A percentile compares a stretch with the other conserved stretches of the same genome.
Evolutionary conservation across 2,888 invertebrate genomes (phyloP).

Genomic region (Pandemis heparana): DNA sequence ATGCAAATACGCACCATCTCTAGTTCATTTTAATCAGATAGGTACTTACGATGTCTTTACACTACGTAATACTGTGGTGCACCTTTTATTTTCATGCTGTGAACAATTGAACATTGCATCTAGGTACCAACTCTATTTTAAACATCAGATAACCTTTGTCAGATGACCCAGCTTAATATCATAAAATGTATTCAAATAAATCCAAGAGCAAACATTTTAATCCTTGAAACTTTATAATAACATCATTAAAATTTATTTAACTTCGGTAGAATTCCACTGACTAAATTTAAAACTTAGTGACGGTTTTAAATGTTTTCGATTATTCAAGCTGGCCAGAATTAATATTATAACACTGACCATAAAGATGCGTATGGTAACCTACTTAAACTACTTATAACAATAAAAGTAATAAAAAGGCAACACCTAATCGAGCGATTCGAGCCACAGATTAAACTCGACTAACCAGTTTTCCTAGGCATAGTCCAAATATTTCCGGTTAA

Average conservation of each 20-base stretch:
- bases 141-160: background rate
- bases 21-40: too few species aligned
- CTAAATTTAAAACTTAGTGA: background rate
- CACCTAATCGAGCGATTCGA: background rate
- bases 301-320: background rate
- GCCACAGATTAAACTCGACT: background rate
- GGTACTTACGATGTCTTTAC: too few species aligned
- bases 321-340: background rate
- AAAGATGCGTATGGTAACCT: slow-evolving; percentile 6
- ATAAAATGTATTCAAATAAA: background rate
- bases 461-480: slow-evolving; percentile 15
- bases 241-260: background rate
- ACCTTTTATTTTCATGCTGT: background rate
- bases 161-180: background rate
- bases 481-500: slow-evolving; percentile 5
- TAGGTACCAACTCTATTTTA: background rate
- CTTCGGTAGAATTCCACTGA: background rate
- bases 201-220: background rate
- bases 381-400: slow-evolving; percentile 17
- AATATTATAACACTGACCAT: background rate
- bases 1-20: too few species aligned
- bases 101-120: background rate
- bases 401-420: slow-evolving; percentile 12
- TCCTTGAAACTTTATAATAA: background rate
- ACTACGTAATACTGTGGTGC: too few species aligned